A percentile compares a stretch with the other conserved stretches of the same genome.
These are phyloP conservation scores for Typhlomys cinereus DNA, from an alignment of 2,113 vertebrate species.

Conservation along the genomic window DNA sequence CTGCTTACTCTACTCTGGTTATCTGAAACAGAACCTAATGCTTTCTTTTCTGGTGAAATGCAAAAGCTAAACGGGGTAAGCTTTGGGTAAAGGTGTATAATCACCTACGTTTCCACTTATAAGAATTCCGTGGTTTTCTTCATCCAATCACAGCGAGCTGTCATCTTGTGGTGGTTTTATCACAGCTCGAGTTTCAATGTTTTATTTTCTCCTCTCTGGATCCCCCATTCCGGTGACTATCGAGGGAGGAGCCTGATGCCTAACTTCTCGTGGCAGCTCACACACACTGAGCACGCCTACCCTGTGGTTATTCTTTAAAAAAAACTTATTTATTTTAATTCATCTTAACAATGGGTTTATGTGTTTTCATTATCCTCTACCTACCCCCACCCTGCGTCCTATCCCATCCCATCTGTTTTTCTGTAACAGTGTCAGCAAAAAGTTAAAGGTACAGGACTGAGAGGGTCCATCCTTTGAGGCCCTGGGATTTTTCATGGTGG, in stretches of 20 bases:
- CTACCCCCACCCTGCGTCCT: too few relatives aligned
- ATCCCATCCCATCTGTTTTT: too few relatives aligned
- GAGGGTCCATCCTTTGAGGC: neutral
- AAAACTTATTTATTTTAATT: too few relatives aligned
- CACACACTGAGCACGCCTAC: neutral
- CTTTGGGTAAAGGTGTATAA: neutral
- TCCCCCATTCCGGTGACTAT: neutral
- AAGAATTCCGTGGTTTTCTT: neutral
- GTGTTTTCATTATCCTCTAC: too few relatives aligned
- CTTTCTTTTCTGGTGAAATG: slow-evolving; percentile 16
- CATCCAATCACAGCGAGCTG: neutral
- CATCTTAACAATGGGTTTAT: too few relatives aligned
- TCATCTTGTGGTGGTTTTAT: neutral
- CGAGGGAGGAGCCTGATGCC: neutral
- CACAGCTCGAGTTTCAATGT: neutral
- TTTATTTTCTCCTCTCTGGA: neutral
- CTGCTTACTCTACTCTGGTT: neutral
- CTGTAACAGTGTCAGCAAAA: neutral
- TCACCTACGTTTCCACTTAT: neutral
- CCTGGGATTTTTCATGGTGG: neutral
- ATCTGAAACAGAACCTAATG: neutral
- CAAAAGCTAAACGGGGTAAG: neutral
- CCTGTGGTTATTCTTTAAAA: neutral
- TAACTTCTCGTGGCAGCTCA: neutral
- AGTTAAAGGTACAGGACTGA: neutral